Evolutionary conservation across 2,797 vertebrate species (phyloP), one percentile per base, ranked within the genome.

Genomic region (Kryptolebias ocellatus): DNA sequence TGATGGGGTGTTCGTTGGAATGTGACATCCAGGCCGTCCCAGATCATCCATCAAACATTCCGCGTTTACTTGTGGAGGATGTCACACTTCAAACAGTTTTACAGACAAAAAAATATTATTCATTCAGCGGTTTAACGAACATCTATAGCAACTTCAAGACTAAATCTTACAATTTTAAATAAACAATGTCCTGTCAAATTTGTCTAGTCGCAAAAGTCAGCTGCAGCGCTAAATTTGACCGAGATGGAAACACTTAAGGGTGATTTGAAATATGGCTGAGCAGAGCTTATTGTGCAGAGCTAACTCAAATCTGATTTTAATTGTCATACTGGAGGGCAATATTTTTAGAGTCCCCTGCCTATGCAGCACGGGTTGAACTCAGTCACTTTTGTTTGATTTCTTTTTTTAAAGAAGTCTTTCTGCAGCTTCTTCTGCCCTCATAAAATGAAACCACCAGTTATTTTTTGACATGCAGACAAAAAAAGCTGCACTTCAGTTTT

Each of bases 1-100:
- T 51, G 74, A 83, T 72, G 31, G 81, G 57, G 55, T 58, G 60
- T 80, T 85, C 67, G 42, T 60, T 74, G 72, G 55, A 81, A 83
- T 56, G 61, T 31, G 81, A 83, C 53, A 5, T 53, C 39, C 65
- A 60, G 61, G 78, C 68, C 73, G 59, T 80, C 84, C 46, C 76
- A 76, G 45, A 74, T 81, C 55, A 70, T 78, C 80, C 31, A 86
- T 82, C 58, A 81, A 63, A 79, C 42, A 45, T 53, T 73, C 5
- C 15, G 14, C 34, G 52, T 47, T 39, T 78, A 55, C 75, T 78
- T 71, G 57, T 69, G 42, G 37, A 42, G 15, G 24, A 62, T 51
- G 64, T 63, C 34, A 54, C 47, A 69, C 71, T 46, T 64, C 24
- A 57, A 55, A 60, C 61, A 84, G 73, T 24, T 24, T 24, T 24